Evolutionary conservation across 1,140 invertebrate genomes (phyloP).

Genomic region (Dinoponera quadriceps): DNA sequence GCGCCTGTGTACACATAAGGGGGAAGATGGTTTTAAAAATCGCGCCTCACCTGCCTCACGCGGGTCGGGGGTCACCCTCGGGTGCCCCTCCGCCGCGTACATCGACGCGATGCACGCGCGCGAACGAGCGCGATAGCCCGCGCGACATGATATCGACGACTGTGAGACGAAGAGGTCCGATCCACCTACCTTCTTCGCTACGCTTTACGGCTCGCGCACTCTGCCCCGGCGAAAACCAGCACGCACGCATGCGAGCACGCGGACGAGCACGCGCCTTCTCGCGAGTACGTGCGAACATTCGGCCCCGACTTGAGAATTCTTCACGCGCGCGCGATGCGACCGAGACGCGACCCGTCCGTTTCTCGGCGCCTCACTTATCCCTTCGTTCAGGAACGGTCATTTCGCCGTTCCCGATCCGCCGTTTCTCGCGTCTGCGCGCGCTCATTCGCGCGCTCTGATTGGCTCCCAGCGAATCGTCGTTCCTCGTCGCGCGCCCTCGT

Average conservation of each 20-base stretch:
- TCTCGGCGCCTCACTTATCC: not conserved
- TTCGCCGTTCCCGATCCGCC: too few species aligned
- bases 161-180: slow-evolving; percentile 54
- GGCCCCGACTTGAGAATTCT: not conserved
- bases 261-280: not conserved
- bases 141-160: slow-evolving; percentile 39
- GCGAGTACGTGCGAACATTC: slow-evolving; percentile 8
- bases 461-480: too few species aligned
- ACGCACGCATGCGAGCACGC: not conserved
- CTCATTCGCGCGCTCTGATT: too few species aligned
- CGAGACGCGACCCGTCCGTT: not conserved
- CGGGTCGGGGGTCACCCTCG: slow-evolving; percentile 73
- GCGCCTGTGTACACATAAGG: slow-evolving; percentile 67
- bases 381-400: not conserved
- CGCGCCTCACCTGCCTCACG: slow-evolving; percentile 74
- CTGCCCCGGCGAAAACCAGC: not conserved
- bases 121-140: slow-evolving; percentile 36
- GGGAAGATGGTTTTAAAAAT: slow-evolving; percentile 73
- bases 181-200: slow-evolving; percentile 39
- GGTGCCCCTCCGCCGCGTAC: slow-evolving; percentile 65
- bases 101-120: slow-evolving; percentile 20
- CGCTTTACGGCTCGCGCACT: not conserved
- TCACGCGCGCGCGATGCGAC: too few species aligned
- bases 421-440: too few species aligned
- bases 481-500: too few species aligned